Percentiles rank a stretch among this genome's conserved stretches.
Evolutionary conservation across 2,888 invertebrate species (phyloP).

Genomic region (Dicycla oo): DNA sequence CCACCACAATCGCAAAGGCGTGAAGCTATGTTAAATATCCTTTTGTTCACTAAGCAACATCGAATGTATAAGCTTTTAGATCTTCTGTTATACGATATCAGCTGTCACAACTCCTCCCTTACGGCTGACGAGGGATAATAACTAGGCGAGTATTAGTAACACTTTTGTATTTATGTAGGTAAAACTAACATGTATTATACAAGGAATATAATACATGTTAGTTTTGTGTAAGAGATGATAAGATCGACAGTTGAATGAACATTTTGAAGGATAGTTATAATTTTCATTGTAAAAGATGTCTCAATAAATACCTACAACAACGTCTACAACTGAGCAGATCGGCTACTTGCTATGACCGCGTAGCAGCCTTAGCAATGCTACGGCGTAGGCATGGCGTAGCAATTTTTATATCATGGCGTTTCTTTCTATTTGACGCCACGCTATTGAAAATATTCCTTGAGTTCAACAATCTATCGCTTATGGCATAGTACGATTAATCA

Average conservation of each 20-base stretch:
- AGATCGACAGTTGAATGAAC: conserved; percentile 42
- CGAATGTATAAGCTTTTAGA: conserved; percentile 60
- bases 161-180: conserved; percentile 51
- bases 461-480: neutral
- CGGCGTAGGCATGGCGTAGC: conserved; percentile 32
- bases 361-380: conserved; percentile 36
- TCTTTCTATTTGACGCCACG: neutral
- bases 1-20: conserved; percentile 39
- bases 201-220: conserved; percentile 17
- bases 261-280: conserved; percentile 17
- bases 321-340: neutral
- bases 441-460: neutral
- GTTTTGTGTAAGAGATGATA: conserved; percentile 24
- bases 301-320: conserved; percentile 5
- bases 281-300: neutral
- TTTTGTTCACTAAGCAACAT: conserved; percentile 63
- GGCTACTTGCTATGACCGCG: conserved; percentile 3
- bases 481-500: neutral
- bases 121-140: conserved; percentile 77
- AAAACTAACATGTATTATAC: too few species aligned
- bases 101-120: conserved; percentile 69
- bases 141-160: conserved; percentile 58
- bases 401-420: neutral
- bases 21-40: conserved; percentile 54
- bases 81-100: conserved; percentile 70